A percentile compares a stretch with the other conserved stretches of the same genome.
Conservation (phyloP, 2,888 invertebrate species). For the Caenorhabditis sulstoni region DNA sequence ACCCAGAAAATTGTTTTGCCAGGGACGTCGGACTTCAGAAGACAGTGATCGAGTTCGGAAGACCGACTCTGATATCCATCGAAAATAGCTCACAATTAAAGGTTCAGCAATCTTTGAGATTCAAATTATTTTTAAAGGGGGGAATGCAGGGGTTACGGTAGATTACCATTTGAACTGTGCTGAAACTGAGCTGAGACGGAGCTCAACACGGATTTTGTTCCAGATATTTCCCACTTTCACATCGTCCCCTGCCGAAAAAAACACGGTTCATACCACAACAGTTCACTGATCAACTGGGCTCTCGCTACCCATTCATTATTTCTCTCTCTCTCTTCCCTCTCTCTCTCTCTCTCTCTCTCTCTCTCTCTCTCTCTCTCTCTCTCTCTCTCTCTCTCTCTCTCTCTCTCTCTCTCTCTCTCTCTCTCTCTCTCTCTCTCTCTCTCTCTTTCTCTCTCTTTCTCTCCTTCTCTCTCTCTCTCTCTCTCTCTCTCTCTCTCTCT, state of each 20-base stretch:
- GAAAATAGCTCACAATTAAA: too few relatives aligned
- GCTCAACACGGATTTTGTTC: conserved; percentile 15
- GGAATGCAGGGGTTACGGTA: too few relatives aligned
- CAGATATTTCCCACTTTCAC: background rate
- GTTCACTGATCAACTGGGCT: conserved; percentile 18
- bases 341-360: background rate
- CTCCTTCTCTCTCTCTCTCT: background rate
- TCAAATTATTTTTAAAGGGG: too few relatives aligned
- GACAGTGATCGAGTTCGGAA: too few relatives aligned
- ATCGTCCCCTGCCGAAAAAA: background rate
- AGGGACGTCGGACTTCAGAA: too few relatives aligned
- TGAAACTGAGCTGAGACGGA: background rate
- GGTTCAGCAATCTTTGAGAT: too few relatives aligned
- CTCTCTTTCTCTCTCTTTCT: background rate
- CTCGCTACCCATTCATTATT: background rate
- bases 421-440: background rate
- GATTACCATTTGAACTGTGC: too few relatives aligned
- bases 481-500: background rate
- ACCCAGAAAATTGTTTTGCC: too few relatives aligned
- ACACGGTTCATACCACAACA: conserved; percentile 7
- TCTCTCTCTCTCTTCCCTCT: background rate
- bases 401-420: background rate
- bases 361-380: background rate
- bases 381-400: background rate
- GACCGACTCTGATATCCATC: too few relatives aligned